Base-by-base conservation (phyloP, 1,140 invertebrate genomes). In the Cephus cinctus region DNA sequence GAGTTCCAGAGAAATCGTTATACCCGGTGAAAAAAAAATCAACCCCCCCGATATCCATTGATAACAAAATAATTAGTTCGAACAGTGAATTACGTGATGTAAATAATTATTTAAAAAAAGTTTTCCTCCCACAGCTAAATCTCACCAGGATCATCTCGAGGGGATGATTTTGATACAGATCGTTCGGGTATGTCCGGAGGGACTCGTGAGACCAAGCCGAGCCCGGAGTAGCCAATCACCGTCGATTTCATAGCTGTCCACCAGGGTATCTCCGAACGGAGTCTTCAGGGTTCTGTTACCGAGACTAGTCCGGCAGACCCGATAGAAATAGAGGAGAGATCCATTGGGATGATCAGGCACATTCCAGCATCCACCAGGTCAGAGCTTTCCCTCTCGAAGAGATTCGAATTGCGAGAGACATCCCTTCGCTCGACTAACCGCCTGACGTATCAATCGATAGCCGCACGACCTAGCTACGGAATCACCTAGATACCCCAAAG, bases 171-270 rank as follows among this genome's bases (percentile, higher is more conserved):
- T n/a, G n/a, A n/a, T n/a, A n/a, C n/a, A n/a, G n/a, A n/a, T n/a
- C n/a, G n/a, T n/a, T n/a, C n/a, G n/a, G n/a, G n/a, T n/a, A n/a
- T n/a, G n/a, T n/a, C n/a, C n/a, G n/a, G n/a, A n/a, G n/a, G n/a
- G n/a, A n/a, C 18, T 0, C 14, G 35, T 27, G 50, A 53, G 47
- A 36, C 49, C 39, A 59, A 55, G 44, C 46, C 54, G 48, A 36
- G 42, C 14, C n/a, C 15, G 47, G 49, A 57, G 59, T n/a, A n/a
- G n/a, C n/a, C 62, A 63, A 66, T 63, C 64, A 54, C 38, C 47
- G 43, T 40, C 61, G 55, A 67, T 67, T 66, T 64, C 59, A 66
- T 63, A 66, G 57, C 63, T 61, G 61, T 65, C 63, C 46, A 46
- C 51, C 43, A 45, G 27, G 50, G 23, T 47, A 27, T 6, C 25